A percentile compares a stretch with the other conserved stretches of the same genome.
Conservation (phyloP, 2,888 invertebrate genomes). For the Hypomecis atomaria region DNA sequence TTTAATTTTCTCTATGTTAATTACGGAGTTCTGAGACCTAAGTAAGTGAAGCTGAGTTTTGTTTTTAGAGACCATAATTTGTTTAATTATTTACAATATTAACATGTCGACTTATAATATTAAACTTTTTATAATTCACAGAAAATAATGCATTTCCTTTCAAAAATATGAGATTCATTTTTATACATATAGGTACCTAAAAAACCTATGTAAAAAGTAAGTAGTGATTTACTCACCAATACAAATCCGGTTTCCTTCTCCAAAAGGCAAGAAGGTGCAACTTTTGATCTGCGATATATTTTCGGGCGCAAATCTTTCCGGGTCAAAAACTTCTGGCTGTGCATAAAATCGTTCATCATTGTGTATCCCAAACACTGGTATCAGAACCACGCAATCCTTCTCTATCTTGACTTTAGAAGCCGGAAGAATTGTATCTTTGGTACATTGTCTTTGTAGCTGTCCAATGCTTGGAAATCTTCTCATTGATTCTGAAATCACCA, state of each 20-base stretch:
- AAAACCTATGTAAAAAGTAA: neutral
- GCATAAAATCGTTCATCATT: constrained; percentile 66
- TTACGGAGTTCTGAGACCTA: no score
- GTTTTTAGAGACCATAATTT: no score
- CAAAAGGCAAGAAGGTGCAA: constrained; percentile 76
- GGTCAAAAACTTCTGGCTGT: constrained; percentile 71
- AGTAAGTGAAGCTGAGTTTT: no score
- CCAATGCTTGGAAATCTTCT: constrained; percentile 67
- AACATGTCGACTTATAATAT: no score
- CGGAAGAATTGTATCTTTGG: constrained; percentile 57
- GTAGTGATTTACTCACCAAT: constrained; percentile 65
- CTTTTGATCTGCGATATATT: constrained; percentile 53
- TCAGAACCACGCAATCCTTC: constrained; percentile 49
- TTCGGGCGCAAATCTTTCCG: constrained; percentile 71
- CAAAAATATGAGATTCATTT: no score
- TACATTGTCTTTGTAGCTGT: constrained; percentile 57
- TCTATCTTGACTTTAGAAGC: constrained; percentile 54
- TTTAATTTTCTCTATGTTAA: no score
- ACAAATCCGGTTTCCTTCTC: constrained; percentile 79
- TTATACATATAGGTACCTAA: no score
- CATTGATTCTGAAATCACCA: constrained; percentile 65
- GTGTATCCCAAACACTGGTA: constrained; percentile 63
- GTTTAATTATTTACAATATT: no score
- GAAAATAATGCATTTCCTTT: no score
- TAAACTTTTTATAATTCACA: no score